Percentiles rank a stretch among this genome's conserved stretches.
phyloP scores from a whole-genome alignment of 1,140 invertebrate species.

The Drosophila mayri region DNA sequence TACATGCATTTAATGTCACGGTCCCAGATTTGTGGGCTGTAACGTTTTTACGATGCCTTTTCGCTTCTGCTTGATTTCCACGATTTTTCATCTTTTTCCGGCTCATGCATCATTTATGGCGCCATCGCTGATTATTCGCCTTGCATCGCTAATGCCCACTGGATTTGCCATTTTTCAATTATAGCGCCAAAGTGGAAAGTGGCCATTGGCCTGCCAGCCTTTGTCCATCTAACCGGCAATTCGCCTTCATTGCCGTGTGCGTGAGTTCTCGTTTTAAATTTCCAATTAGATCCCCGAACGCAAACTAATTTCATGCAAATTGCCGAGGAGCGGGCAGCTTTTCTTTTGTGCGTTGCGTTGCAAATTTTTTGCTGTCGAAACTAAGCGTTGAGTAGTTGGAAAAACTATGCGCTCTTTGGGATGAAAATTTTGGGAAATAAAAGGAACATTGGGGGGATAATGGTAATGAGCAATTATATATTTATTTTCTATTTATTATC shows the following conservation, averaged over 20 bases:
- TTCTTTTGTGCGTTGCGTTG: constrained; percentile 24
- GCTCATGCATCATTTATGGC: constrained; percentile 32
- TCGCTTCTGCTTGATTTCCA: constrained; percentile 27
- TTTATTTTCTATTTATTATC: too few relatives aligned
- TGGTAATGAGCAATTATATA: neutral
- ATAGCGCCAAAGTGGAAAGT: constrained; percentile 34
- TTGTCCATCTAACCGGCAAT: constrained; percentile 1
- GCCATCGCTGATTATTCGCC: constrained; percentile 39
- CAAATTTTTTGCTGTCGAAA: constrained; percentile 40
- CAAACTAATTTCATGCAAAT: constrained; percentile 76
- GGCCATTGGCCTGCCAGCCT: constrained; percentile 8
- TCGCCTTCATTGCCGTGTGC: constrained; percentile 15
- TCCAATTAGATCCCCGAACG: constrained; percentile 62
- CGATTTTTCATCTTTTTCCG: constrained; percentile 25
- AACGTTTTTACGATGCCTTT: constrained; percentile 57
- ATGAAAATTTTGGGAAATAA: neutral
- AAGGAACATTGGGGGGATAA: neutral
- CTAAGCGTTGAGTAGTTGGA: constrained; percentile 46
- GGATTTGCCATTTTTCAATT: constrained; percentile 57
- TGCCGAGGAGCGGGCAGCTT: constrained; percentile 24
- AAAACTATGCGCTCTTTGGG: neutral
- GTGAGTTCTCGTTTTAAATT: constrained; percentile 55
- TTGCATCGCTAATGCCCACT: constrained; percentile 36
- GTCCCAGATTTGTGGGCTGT: constrained; percentile 56
- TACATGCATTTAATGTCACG: constrained; percentile 71